Percentiles rank a stretch among this genome's conserved stretches.
Evolutionary conservation across 1,140 invertebrate species (phyloP).

Genomic region (Drosophila bipectinata): DNA sequence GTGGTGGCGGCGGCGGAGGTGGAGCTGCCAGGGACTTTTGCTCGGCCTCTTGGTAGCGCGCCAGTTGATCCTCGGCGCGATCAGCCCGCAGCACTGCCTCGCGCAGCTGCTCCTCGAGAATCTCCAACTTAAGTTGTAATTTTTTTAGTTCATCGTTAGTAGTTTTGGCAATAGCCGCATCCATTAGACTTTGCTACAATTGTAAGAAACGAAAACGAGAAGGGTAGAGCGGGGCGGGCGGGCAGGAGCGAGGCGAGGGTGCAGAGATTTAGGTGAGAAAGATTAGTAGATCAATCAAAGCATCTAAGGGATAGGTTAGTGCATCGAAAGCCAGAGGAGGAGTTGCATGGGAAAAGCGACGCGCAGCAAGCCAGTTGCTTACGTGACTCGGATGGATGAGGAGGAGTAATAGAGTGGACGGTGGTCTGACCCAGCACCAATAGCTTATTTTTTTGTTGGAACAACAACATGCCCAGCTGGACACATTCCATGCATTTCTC

Average conservation of each 20-base stretch:
- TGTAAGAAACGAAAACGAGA: conserved; percentile 47
- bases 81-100: conserved; percentile 68
- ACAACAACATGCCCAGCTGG: conserved; percentile 41
- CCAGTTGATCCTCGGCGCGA: conserved; percentile 73
- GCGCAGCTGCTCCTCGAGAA: conserved; percentile 79
- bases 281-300: conserved; percentile 58
- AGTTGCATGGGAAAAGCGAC: conserved; percentile 18
- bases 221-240: conserved; percentile 42
- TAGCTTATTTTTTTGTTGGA: neutral
- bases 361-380: conserved; percentile 58
- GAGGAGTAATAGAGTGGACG: conserved; percentile 15
- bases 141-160: conserved; percentile 84
- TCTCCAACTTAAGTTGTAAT: conserved; percentile 83
- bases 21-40: conserved; percentile 24
- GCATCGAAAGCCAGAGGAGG: conserved; percentile 20
- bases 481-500: conserved; percentile 56
- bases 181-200: conserved; percentile 82
- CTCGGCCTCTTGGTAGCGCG: conserved; percentile 45
- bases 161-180: conserved; percentile 82
- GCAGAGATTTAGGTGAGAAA: conserved; percentile 60
- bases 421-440: conserved; percentile 42
- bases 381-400: conserved; percentile 41
- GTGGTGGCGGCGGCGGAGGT: conserved; percentile 58
- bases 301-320: conserved; percentile 46
- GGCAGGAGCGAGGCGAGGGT: conserved; percentile 22